A percentile compares a stretch with the other conserved stretches of the same genome.
Conservation (phyloP, 2,797 vertebrate species). For the Synaphobranchus kaupii region DNA sequence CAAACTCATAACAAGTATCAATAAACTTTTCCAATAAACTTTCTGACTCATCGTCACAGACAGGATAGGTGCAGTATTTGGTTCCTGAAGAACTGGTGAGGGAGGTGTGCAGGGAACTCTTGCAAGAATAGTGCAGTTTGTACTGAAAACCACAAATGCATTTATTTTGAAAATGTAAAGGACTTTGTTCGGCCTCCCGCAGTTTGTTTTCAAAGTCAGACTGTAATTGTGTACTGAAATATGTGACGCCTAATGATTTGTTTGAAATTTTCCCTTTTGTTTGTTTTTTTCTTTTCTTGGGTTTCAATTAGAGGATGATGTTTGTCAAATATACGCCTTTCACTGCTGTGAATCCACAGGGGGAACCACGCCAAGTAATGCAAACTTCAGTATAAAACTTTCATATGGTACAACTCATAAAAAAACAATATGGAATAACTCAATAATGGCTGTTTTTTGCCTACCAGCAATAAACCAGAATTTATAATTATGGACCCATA, state of each 20-base stretch:
- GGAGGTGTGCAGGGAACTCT: not conserved
- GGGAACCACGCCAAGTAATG: conserved; percentile 35
- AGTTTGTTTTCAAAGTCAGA: conserved; percentile 34
- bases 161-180: not conserved
- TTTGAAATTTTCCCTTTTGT: conserved; percentile 40
- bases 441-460: conserved; percentile 11
- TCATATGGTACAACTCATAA: conserved; percentile 17
- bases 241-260: conserved; percentile 17
- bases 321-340: conserved; percentile 53
- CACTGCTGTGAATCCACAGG: conserved; percentile 32
- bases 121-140: conserved; percentile 10
- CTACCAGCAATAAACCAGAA: conserved; percentile 6
- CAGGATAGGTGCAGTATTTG: not conserved
- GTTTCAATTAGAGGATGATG: conserved; percentile 53
- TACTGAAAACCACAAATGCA: conserved; percentile 25
- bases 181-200: conserved; percentile 40
- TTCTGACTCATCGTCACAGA: not conserved
- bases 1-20: not conserved
- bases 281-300: conserved; percentile 52
- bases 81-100: not conserved
- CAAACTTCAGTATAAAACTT: conserved; percentile 24
- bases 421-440: conserved; percentile 17
- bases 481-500: conserved; percentile 14
- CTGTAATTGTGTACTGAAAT: conserved; percentile 40
- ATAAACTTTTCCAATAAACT: conserved; percentile 19